Percentiles rank a stretch among this genome's conserved stretches.
Conservation (phyloP, 1,140 invertebrate species). For the Daktulosphaira vitifoliae region DNA sequence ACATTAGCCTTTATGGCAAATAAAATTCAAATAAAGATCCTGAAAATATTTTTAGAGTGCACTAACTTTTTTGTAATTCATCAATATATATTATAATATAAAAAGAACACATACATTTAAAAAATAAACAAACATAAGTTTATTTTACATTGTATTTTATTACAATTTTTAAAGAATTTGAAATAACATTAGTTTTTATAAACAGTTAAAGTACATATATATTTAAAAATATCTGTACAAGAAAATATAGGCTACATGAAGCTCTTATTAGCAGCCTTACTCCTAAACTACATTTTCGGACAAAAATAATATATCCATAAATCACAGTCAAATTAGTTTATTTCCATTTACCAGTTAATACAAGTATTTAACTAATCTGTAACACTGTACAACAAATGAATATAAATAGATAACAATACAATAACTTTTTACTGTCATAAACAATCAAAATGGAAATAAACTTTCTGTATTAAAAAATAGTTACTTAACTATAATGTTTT, state of each 20-base stretch:
- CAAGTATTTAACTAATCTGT: constrained; percentile 9
- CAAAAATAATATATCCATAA: constrained; percentile 23
- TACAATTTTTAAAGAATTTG: constrained; percentile 19
- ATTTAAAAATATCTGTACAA: constrained; percentile 26
- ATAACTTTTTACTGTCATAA: constrained; percentile 3
- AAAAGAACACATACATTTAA: not conserved
- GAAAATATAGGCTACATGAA: constrained; percentile 26
- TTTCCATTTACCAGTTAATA: constrained; percentile 24
- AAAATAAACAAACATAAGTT: constrained; percentile 32
- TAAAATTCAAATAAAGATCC: no score
- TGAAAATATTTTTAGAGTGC: no score
- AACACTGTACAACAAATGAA: constrained; percentile 30
- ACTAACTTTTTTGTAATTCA: no score
- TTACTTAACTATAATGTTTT: constrained; percentile 2
- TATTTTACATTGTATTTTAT: constrained; percentile 3
- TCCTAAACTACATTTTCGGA: constrained; percentile 27
- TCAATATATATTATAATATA: no score
- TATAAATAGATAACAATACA: constrained; percentile 29
- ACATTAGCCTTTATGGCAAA: no score
- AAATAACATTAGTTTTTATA: not conserved
- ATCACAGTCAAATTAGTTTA: constrained; percentile 31
- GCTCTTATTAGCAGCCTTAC: constrained; percentile 30
- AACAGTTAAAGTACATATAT: constrained; percentile 8
- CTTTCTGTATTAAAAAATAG: constrained; percentile 15
- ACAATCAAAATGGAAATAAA: constrained; percentile 28